Evolutionary conservation across 2,113 vertebrate genomes (phyloP), one percentile per base, ranked within the genome.

Genomic region (Raja brachyura): DNA sequence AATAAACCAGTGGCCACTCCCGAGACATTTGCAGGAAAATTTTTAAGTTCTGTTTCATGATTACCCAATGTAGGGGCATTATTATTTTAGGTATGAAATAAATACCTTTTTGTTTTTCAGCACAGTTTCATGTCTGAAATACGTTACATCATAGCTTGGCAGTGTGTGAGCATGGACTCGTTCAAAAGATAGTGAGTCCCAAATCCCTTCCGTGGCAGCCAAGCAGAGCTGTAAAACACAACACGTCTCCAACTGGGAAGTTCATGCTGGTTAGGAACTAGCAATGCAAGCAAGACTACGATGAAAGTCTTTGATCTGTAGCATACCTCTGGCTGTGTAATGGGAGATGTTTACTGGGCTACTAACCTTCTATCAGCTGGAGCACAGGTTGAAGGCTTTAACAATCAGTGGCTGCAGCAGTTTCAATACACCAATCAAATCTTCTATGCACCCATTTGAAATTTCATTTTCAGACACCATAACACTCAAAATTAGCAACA

Each of bases 221-320:
- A 73, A 20, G 18, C 28, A 14, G 54, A 11, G 79, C 48, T 86
- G 11, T 59, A 61, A 28, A 61, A 13, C 13, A 11, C 79, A 0
- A 59, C 31, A 39, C 22, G 31, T 20, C 86, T 68, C 61, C 85
- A 68, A 31, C 86, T 10, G n/a, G 86, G 6, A 39, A 63, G n/a
- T 39, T 20, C 13, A 18, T 18, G 18, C 63, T 22, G 31, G 31
- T 68, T 18, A 31, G 31, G 8, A 39, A 39, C 28, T 13, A 3
- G 61, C 68, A 31, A 14, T 18, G n/a, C 14, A 90, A 68, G 28
- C 63, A 33, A 20, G 31, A 68, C 11, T 22, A 28, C 4, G 33
- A 63, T 39, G 63, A 16, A 59, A 90, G 61, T 4, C 85, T 90
- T 68, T 90, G 86, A 90, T 90, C 86, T n/a, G 16, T n/a, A 90